These are phyloP conservation scores for Hylia prasina DNA, from an alignment of 2,113 vertebrate genomes.

Conservation along the genomic window DNA sequence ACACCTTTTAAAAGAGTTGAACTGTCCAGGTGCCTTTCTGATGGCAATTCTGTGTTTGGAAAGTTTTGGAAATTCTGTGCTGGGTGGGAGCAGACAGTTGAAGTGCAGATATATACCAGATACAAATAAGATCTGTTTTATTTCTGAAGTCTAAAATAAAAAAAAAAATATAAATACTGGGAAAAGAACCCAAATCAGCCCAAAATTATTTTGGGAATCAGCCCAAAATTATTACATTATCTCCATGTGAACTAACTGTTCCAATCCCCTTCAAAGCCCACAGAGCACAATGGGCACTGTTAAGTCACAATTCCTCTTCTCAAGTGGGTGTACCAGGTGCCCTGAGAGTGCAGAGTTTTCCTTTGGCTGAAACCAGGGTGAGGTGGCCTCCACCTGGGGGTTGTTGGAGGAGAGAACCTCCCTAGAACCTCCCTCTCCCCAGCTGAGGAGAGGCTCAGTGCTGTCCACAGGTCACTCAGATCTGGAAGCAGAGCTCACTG, in stretches of 20 bases:
- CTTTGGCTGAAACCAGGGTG: not conserved
- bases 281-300: not conserved
- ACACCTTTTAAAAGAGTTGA: not conserved
- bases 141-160: not conserved
- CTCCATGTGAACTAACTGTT: not conserved
- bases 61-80: not conserved
- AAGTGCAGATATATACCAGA: not conserved
- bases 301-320: not conserved
- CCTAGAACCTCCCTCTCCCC: not conserved
- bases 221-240: not conserved
- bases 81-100: not conserved
- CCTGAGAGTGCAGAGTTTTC: not conserved
- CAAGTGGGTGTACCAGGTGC: not conserved
- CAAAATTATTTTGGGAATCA: not conserved
- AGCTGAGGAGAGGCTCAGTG: not conserved
- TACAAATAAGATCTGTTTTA: not conserved
- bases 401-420: not conserved
- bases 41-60: too few species aligned
- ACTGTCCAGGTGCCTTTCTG: not conserved
- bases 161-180: not conserved
- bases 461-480: not conserved
- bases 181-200: not conserved
- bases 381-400: rapidly evolving
- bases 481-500: not conserved
- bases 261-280: not conserved